Base-by-base conservation (phyloP, 2,888 invertebrate genomes). In the Polymixis flavicincta region DNA sequence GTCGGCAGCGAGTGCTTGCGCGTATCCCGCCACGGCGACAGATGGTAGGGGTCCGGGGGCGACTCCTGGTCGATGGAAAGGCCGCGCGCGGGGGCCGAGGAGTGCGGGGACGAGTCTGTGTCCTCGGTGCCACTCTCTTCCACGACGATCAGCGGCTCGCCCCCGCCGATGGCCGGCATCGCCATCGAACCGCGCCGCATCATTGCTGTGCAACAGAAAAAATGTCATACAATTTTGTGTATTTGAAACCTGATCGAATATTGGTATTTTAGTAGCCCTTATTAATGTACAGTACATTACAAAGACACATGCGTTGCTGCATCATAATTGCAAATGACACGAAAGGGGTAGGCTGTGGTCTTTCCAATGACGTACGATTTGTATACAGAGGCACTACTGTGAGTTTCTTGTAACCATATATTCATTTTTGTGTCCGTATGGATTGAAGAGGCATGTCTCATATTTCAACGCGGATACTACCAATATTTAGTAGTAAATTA, bases 1-100 rank as follows among this genome's bases (percentile, higher is more conserved):
- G 98, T 98, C 3, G 98, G 98, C 87, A 98, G 94, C 42, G 98
- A 98, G 89, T 98, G 98, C 90, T 98, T 98, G 88, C 98, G 97
- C 1, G 97, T 97, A 88, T 98, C 98, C 37, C 98, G 97, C 97
- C 98, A 98, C 8, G 98, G 98, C 0, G 98, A 98, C 73, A 98
- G 94, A 68, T 98, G 97, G 95, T 98, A 98, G 0, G 98, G 98
- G 93, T 98, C 98, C 5, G 97, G 97, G 0, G 98, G 98, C 0
- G 98, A 98, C 92, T 98, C 98, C 79, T 98, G 97, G 90, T 98
- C 98, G 63, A 98, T 95, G 87, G 97, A 98, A 85, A 97, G 96
- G 55, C 97, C 97, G 22, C 97, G 97, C 63, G 97, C 96, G 5
- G 97, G 97, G 37, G 96, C 96, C 22, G 96, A 97, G 7, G 93